Base-by-base conservation (phyloP, 2,888 invertebrate genomes). In the Terebella lapidaria region DNA sequence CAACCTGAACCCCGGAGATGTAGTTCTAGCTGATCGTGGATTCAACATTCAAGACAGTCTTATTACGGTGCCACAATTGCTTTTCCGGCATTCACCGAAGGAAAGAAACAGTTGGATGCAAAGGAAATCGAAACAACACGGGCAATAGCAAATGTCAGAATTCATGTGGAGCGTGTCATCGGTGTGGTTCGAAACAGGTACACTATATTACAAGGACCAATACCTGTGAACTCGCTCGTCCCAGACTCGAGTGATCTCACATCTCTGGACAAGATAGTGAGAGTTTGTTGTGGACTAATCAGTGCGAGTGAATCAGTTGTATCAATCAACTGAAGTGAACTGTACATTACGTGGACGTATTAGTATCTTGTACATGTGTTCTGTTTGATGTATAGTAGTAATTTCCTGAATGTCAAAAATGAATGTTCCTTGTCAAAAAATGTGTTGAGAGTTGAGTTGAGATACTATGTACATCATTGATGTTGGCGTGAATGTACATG, bases 1-100 rank as follows among this genome's bases (percentile, higher is more conserved):
- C 20, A 62, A 66, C n/a, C 53, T 53, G 4, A 15, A 15, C 10
- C 10, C 10, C 20, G 53, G 53, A 4, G 53, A 53, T 52, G 59
- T 67, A 5, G 62, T 70, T 2, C 47, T 71, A 25, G 66, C 64
- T 15, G 69, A 70, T 47, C 27, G 68, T 27, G 71, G 70, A 1
- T 70, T 71, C 54, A 49, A 56, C 46, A 67, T 70, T 24, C 28
- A 28, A 15, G 53, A 53, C 5, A 25, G 10, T 25, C 25, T 53
- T 27, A 5, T 26, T 5, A 53, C 5, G 27, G 24, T 24, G 10
- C 25, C 53, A 25, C 25, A 53, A 27, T 26, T 53, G 10, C 5
- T 5, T 25, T 53, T 53, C 53, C 53, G 4, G 53, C 53, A 10
- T 53, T 53, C 27, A 53, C 53, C 4, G 5, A 22, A 10, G 66